Base-by-base conservation (phyloP, 1,140 invertebrate species). In the Cherax destructor region DNA sequence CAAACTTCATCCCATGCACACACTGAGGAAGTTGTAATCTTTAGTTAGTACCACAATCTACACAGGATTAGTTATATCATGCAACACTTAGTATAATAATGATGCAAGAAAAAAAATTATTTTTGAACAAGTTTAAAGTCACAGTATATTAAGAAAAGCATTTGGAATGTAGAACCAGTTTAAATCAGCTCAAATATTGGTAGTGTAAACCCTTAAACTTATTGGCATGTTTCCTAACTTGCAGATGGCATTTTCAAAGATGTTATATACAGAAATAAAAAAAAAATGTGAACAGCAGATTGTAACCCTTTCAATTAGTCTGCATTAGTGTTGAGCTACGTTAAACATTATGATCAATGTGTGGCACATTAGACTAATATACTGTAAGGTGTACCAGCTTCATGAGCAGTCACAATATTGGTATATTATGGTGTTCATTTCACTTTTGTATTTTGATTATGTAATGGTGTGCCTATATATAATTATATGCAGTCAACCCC, bases 1-100 rank as follows among this genome's bases (percentile, higher is more conserved):
- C 98, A 95, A 98, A 99, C 13, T 97, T 96, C 93, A 98, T 97
- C 93, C 96, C 97, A 93, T 97, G 96, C 78, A 99, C 96, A n/a
- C 98, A 97, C 96, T 97, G 87, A 50, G 61, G 79, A 69, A 83
- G 61, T 74, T 24, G 87, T 21, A 95, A 86, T 74, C 18, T 74
- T 77, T 21, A 92, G 77, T 83, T 74, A 91, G 77, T 94, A 93
- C 93, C 76, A 92, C 86, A 72, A 85, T 80, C 50, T 88, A 86
- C 47, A 24, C 79, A 30, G 76, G 18, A 89, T 80, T 81, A 86
- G 56, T 84, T 41, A 78, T 83, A 18, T 65, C 47, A 79, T 78
- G 52, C 50, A 52, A 79, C 56, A 86, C 13, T 52, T 7, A 24
- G n/a, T 74, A 74, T 24, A 52, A 56, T 86, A 13, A 74, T 77